A percentile compares a stretch with the other conserved stretches of the same genome.
Evolutionary conservation across 1,140 invertebrate species (phyloP).

Genomic region (Ganaspis sp.): DNA sequence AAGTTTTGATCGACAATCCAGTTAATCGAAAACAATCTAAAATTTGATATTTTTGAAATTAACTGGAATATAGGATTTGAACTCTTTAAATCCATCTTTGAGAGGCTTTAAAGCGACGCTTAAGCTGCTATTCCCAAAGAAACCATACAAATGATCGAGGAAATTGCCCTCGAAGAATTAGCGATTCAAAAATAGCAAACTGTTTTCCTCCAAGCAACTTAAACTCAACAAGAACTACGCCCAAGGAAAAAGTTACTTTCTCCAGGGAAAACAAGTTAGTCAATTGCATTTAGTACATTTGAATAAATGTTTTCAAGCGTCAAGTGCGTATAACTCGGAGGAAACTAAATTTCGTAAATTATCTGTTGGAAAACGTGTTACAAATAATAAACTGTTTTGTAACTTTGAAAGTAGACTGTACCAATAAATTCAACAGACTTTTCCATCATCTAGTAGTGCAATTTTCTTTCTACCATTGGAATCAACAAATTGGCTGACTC

Average conservation of each 20-base stretch:
- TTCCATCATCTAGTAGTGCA: too few relatives aligned
- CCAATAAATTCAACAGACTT: background rate
- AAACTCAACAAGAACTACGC: constrained; percentile 38
- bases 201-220: constrained; percentile 47
- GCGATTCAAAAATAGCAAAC: constrained; percentile 54
- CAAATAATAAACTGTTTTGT: background rate
- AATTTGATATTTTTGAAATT: constrained; percentile 61
- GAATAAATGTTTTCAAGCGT: constrained; percentile 44
- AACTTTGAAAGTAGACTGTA: background rate
- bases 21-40: constrained; percentile 55
- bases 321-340: background rate
- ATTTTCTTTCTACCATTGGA: background rate
- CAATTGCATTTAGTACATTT: constrained; percentile 37
- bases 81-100: constrained; percentile 36
- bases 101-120: constrained; percentile 27
- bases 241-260: constrained; percentile 37
- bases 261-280: constrained; percentile 41
- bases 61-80: constrained; percentile 37
- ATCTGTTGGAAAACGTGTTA: background rate
- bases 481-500: background rate
- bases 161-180: constrained; percentile 49
- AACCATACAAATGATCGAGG: constrained; percentile 13
- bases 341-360: constrained; percentile 2
- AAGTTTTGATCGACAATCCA: constrained; percentile 41
- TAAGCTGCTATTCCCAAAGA: background rate